These are phyloP conservation scores for Choloepus didactylus DNA, from an alignment of 2,797 vertebrate species.

Conservation along the genomic window DNA sequence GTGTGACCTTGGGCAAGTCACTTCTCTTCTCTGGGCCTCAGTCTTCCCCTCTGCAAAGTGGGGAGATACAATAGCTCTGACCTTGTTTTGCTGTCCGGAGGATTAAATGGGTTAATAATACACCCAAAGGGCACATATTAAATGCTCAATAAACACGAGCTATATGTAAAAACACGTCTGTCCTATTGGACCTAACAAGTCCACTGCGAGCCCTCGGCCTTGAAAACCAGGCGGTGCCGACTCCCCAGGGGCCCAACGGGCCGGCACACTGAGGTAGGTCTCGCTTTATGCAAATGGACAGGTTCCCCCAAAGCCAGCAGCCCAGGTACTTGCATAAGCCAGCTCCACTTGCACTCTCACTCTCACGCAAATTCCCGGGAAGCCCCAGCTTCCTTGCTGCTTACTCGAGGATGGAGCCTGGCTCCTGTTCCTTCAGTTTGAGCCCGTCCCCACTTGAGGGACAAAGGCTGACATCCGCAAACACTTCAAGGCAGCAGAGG, in stretches of 20 bases:
- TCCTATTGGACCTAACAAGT: fast-evolving
- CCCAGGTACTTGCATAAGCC: fast-evolving
- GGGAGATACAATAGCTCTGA: background rate
- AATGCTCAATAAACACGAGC: fast-evolving
- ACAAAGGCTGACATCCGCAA: background rate
- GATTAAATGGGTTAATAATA: background rate
- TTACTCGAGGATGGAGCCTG: fast-evolving
- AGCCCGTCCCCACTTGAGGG: no score
- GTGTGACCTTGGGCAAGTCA: background rate
- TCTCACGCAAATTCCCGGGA: fast-evolving
- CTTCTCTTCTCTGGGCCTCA: background rate
- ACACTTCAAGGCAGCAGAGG: background rate
- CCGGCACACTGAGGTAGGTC: background rate
- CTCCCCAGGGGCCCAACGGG: fast-evolving
- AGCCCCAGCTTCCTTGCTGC: fast-evolving
- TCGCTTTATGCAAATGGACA: fast-evolving
- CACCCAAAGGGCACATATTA: fast-evolving
- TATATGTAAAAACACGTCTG: no score
- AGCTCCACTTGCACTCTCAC: fast-evolving
- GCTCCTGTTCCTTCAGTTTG: background rate
- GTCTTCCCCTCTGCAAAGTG: background rate
- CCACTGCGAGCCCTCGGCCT: background rate
- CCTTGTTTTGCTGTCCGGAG: background rate
- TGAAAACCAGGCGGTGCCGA: background rate
- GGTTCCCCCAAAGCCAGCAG: background rate